Conservation (phyloP, 2,113 vertebrate species). For the Alouatta palliata region DNA sequence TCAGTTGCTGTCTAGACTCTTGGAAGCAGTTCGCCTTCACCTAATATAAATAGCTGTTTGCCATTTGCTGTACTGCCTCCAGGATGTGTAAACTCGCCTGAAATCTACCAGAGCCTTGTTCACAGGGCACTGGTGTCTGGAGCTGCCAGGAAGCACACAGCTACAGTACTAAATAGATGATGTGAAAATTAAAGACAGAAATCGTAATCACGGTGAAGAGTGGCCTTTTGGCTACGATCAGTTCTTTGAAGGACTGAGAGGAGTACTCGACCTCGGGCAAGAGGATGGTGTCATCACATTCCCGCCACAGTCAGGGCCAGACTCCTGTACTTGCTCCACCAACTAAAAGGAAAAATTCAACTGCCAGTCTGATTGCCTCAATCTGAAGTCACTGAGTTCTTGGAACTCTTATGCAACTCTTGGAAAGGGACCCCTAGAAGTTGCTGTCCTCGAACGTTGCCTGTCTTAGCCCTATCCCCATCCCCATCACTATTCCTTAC, state of each 20-base stretch:
- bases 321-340: not conserved
- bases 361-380: not conserved
- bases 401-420: not conserved
- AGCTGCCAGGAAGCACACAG: not conserved
- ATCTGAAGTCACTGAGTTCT: not conserved
- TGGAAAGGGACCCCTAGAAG: not conserved
- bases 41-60: conserved; percentile 20
- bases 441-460: not conserved
- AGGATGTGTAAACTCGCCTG: not conserved
- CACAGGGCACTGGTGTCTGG: not conserved
- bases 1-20: not conserved
- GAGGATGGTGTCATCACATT: not conserved
- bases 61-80: conserved; percentile 12
- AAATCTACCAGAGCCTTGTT: conserved; percentile 8
- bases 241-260: not conserved
- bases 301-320: not conserved
- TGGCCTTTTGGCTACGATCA: not conserved
- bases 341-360: not conserved
- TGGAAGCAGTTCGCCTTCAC: conserved; percentile 4
- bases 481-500: not conserved
- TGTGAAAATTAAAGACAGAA: conserved; percentile 33
- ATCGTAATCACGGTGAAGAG: not conserved
- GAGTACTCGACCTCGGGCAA: not conserved
- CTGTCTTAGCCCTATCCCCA: not conserved
- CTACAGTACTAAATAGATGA: not conserved